Evolutionary conservation across 2,113 vertebrate species (phyloP).

Genomic region (Spilogale gracilis): DNA sequence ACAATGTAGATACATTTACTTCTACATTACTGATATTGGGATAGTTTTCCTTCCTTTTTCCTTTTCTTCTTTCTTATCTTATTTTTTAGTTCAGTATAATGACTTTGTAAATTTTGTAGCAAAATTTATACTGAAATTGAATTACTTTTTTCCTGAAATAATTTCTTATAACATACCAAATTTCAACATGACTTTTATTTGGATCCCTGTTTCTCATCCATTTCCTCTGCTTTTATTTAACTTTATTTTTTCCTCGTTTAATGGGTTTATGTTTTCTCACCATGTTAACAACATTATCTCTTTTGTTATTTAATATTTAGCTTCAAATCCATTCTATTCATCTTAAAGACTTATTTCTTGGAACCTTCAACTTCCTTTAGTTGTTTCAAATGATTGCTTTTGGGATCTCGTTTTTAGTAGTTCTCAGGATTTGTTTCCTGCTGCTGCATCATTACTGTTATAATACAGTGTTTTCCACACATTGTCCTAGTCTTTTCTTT

Average conservation of each 20-base stretch:
- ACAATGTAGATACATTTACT: not conserved
- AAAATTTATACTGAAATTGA: not conserved
- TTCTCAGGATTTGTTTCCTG: not conserved
- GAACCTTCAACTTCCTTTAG: not conserved
- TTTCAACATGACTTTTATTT: not conserved
- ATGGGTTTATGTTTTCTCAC: not conserved
- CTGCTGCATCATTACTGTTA: not conserved
- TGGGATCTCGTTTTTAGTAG: not conserved
- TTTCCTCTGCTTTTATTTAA: not conserved
- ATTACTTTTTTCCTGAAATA: not conserved
- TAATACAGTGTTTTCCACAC: not conserved
- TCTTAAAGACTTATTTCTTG: not conserved
- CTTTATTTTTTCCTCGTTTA: not conserved
- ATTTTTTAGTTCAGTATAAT: not conserved
- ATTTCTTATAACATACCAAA: not conserved
- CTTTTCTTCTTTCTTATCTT: not conserved
- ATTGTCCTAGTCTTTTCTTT: not conserved
- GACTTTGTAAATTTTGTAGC: not conserved
- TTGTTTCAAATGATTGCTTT: not conserved
- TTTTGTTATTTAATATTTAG: not conserved
- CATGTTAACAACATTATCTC: not conserved
- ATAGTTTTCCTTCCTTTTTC: not conserved
- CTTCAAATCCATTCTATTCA: not conserved
- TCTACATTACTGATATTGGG: not conserved
- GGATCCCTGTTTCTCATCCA: not conserved